Evolutionary conservation across 92 coral and sea anemone genomes (phyloP), one percentile per base, ranked within the genome.

Genomic region (Galaxea fascicularis): DNA sequence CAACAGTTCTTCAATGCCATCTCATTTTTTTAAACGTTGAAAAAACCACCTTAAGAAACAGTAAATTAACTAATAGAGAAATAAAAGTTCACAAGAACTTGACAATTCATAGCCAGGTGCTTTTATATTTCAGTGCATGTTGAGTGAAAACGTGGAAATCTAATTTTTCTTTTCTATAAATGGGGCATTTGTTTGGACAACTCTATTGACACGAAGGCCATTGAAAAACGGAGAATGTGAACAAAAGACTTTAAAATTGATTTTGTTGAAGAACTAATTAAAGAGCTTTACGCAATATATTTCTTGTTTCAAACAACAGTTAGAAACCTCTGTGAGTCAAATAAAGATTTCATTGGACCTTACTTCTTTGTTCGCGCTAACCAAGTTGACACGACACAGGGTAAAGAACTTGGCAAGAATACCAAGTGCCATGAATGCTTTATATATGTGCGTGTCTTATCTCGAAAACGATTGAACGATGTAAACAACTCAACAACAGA

Each of bases 191-290:
- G 87, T 82, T 82, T 83, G 73, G 56, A 70, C 46, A 62, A 20
- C 69, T 73, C 87, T 8, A 84, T 84, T 85, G 69, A 57, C 59
- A 68, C 68, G n/a, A 65, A 77, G 47, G 44, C 67, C 28, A 77
- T 86, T 79, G 78, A 82, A 82, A 70, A 30, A 49, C 73, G 45
- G 47, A 53, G 73, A 66, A 71, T 82, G 28, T 27, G 49, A 87
- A 81, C 91, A 87, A 81, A 87, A 75, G 77, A 22, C 81, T 82
- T 73, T n/a, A n/a, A n/a, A 81, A 81, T 82, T 87, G 87, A 79
- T 57, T 86, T 86, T 86, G 90, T 78, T 70, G 76, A 27, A 8
- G 63, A 47, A 65, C 76, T 58, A n/a, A n/a, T n/a, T n/a, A 74
- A 82, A 82, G 78, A 60, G 60, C 86, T 71, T 82, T 56, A 45